phyloP scores from a whole-genome alignment of 2,888 invertebrate genomes.

The Steromphala cineraria region DNA sequence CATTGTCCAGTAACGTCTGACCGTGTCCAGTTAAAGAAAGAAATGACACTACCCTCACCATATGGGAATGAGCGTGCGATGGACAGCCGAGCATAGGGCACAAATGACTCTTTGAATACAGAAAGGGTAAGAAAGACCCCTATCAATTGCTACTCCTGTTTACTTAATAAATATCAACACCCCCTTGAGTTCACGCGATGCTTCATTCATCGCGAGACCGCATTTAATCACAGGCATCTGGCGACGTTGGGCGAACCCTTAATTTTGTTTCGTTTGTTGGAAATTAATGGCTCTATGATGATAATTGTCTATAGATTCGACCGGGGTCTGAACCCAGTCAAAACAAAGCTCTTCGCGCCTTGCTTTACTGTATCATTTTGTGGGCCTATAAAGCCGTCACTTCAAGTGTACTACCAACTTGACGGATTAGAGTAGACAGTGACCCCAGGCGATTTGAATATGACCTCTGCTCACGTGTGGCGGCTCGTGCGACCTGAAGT shows the following conservation, averaged over 20 bases:
- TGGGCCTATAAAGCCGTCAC: conserved; percentile 11
- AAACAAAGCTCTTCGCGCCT: conserved; percentile 3
- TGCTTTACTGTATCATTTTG: conserved; percentile 1
- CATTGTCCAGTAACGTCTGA: background rate
- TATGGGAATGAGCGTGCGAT: background rate
- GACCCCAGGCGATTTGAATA: background rate
- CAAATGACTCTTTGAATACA: background rate
- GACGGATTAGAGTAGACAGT: background rate
- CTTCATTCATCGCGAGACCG: background rate
- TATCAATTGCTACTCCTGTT: conserved; percentile 10
- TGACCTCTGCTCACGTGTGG: background rate
- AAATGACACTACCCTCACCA: background rate
- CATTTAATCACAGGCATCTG: background rate
- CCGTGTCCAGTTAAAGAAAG: background rate
- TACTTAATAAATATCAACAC: conserved; percentile 20
- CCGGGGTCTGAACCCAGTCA: background rate
- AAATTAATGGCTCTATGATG: conserved; percentile 10
- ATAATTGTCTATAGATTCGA: conserved; percentile 10
- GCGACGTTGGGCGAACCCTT: background rate
- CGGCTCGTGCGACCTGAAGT: background rate
- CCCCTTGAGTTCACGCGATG: background rate
- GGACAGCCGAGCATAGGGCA: background rate
- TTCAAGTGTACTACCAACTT: background rate
- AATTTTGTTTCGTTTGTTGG: conserved; percentile 17
- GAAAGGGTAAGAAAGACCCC: conserved; percentile 11